phyloP scores from a whole-genome alignment of 2,113 vertebrate species.

The Callochromis pleurospilus region DNA sequence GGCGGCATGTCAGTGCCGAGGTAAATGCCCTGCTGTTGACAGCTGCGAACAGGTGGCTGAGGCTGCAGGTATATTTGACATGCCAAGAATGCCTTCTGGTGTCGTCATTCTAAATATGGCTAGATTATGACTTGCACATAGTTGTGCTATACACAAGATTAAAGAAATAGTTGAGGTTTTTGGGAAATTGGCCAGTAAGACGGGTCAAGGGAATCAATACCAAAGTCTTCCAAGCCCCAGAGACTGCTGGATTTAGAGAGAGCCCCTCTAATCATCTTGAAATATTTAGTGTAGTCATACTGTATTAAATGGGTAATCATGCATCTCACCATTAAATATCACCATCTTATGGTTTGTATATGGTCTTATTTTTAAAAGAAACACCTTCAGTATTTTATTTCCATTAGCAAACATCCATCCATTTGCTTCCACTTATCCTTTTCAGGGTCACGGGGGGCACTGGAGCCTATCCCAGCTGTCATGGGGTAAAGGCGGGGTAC shows the following conservation, averaged over 20 bases:
- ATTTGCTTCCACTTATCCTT: too few species aligned
- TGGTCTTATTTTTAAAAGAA: background rate
- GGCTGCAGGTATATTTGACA: conserved; percentile 44
- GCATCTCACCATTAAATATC: background rate
- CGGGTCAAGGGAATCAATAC: background rate
- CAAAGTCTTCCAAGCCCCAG: background rate
- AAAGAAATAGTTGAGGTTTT: conserved; percentile 10
- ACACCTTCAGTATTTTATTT: background rate
- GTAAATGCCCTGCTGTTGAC: conserved; percentile 62
- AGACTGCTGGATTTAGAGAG: background rate
- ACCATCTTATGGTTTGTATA: background rate
- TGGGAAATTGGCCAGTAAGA: conserved; percentile 5
- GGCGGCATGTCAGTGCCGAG: conserved; percentile 27
- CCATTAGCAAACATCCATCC: background rate
- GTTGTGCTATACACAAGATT: background rate
- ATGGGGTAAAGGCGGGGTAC: too few species aligned
- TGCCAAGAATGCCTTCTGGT: conserved; percentile 46
- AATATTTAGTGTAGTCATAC: background rate
- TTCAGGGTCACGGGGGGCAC: too few species aligned
- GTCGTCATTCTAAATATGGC: conserved; percentile 42
- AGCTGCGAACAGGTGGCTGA: conserved; percentile 63
- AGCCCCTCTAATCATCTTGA: background rate
- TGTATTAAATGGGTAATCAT: background rate
- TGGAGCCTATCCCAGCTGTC: too few species aligned
- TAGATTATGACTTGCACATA: conserved; percentile 45